Conservation (phyloP, 2,888 invertebrate species). For the Leptogaster cylindrica region DNA sequence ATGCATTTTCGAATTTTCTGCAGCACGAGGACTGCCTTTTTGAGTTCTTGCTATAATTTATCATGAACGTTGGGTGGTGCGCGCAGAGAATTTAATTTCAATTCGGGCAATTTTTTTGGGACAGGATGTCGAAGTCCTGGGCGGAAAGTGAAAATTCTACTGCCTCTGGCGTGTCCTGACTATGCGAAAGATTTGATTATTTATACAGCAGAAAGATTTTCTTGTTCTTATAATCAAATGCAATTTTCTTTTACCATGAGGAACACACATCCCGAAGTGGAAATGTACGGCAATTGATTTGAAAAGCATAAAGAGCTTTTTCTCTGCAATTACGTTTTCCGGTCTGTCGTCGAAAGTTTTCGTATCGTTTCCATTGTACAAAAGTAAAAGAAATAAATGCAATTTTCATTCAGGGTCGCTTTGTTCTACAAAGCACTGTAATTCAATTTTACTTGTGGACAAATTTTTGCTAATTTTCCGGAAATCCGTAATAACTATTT, state of each 20-base stretch:
- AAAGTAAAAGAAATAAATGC: too few species aligned
- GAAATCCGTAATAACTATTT: too few species aligned
- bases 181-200: constrained; percentile 1
- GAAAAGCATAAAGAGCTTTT: neutral
- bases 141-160: neutral
- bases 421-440: too few species aligned
- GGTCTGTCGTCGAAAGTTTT: too few species aligned
- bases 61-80: neutral
- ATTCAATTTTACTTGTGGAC: too few species aligned
- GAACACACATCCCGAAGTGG: neutral
- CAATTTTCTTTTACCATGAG: neutral
- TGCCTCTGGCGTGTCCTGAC: neutral
- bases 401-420: too few species aligned
- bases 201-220: constrained; percentile 16
- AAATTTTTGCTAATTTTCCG: too few species aligned
- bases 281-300: neutral
- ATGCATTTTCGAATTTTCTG: constrained; percentile 23
- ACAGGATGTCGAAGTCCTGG: neutral
- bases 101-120: neutral
- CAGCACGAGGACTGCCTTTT: neutral
- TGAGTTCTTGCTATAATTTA: constrained; percentile 17
- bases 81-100: constrained; percentile 29
- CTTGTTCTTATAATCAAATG: constrained; percentile 29
- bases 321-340: constrained; percentile 12
- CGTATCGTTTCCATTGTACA: too few species aligned